Evolutionary conservation across 1,140 invertebrate genomes (phyloP).

Genomic region (Plectus sambesii): DNA sequence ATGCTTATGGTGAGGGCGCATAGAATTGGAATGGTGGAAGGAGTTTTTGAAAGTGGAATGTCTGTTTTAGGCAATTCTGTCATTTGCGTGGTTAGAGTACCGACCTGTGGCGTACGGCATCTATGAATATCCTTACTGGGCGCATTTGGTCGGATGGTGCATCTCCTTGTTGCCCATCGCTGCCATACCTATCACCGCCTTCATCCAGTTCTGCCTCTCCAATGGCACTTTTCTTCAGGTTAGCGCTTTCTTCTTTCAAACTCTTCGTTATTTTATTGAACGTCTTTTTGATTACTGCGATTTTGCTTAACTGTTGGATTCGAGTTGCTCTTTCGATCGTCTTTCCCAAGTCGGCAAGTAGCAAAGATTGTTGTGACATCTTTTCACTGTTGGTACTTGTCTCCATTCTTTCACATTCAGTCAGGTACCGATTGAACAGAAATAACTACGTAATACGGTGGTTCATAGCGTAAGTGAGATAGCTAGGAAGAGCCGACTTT

Average conservation of each 20-base stretch:
- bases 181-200: constrained; percentile 25
- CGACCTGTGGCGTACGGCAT: constrained; percentile 29
- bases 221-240: constrained; percentile 24
- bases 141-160: constrained; percentile 35
- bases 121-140: constrained; percentile 35
- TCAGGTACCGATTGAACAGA: too few relatives aligned
- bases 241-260: constrained; percentile 9
- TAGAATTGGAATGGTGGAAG: constrained; percentile 7
- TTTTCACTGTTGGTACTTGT: too few relatives aligned
- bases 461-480: too few relatives aligned
- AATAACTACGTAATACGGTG: too few relatives aligned
- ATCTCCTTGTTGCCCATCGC: constrained; percentile 34
- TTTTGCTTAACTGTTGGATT: too few relatives aligned
- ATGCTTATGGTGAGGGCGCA: constrained; percentile 31
- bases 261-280: too few relatives aligned
- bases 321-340: too few relatives aligned
- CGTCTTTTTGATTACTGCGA: too few relatives aligned
- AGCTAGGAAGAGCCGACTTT: too few relatives aligned
- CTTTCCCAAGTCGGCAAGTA: too few relatives aligned
- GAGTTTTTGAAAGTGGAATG: neutral
- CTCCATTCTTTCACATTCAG: too few relatives aligned
- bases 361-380: too few relatives aligned
- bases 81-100: constrained; percentile 41
- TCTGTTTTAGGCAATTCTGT: constrained; percentile 29
- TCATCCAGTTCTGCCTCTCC: constrained; percentile 26